These are phyloP conservation scores for Cylas formicarius DNA, from an alignment of 1,140 invertebrate genomes.

Conservation along the genomic window DNA sequence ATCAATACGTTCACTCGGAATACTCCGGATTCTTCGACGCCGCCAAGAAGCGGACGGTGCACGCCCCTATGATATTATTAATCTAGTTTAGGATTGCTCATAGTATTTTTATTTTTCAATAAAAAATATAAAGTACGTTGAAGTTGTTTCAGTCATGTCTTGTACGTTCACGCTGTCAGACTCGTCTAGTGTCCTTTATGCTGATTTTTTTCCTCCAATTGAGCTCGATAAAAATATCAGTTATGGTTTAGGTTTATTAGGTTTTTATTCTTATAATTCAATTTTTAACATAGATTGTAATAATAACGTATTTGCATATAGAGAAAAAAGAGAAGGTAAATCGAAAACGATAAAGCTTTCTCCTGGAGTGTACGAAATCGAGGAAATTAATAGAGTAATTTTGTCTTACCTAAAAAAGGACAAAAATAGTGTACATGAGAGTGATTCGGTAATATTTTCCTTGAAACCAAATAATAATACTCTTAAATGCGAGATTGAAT, in stretches of 20 bases:
- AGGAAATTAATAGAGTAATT: constrained; percentile 1
- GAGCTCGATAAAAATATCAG: constrained; percentile 12
- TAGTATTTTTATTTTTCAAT: not conserved
- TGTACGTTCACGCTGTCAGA: constrained; percentile 12
- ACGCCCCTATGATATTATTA: no score
- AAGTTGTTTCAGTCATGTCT: constrained; percentile 13
- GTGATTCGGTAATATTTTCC: constrained; percentile 5
- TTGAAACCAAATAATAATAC: constrained; percentile 15
- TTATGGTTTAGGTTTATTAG: constrained; percentile 13
- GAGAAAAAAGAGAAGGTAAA: not conserved
- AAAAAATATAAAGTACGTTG: not conserved
- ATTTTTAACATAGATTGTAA: constrained; percentile 16
- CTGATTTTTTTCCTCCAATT: constrained; percentile 9
- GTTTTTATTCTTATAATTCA: constrained; percentile 15
- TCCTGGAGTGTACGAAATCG: constrained; percentile 14
- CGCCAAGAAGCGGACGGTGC: no score
- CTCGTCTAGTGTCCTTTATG: not conserved
- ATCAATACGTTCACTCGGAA: not conserved
- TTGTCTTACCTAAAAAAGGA: no score
- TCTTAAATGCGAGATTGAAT: constrained; percentile 12
- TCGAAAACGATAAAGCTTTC: not conserved
- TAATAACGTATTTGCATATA: constrained; percentile 7
- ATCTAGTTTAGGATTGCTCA: no score
- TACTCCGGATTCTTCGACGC: not conserved
- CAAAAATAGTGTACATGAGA: not conserved